A percentile compares a stretch with the other conserved stretches of the same genome.
Evolutionary conservation across 2,113 vertebrate species (phyloP).

Genomic region (Epinephelus fuscoguttatus): DNA sequence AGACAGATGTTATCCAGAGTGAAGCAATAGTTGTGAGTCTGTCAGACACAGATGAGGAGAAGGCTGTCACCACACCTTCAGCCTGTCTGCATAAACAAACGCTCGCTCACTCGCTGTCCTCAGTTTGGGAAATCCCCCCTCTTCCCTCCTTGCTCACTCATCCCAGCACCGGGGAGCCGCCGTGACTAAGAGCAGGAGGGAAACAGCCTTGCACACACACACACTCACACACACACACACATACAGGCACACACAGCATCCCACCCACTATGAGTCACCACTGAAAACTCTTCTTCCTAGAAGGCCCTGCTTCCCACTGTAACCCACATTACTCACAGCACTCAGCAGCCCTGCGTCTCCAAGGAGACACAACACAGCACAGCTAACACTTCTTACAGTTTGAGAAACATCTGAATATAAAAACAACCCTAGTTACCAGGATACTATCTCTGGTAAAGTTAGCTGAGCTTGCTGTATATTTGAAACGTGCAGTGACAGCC

Average conservation of each 20-base stretch:
- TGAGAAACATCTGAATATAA: conserved; percentile 8
- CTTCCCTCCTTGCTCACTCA: background rate
- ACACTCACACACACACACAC: conserved; percentile 11
- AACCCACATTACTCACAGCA: conserved; percentile 48
- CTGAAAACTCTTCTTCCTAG: conserved; percentile 39
- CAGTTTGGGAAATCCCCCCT: conserved; percentile 48
- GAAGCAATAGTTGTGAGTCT: background rate
- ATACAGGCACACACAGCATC: conserved; percentile 7
- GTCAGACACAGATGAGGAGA: background rate
- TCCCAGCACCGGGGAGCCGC: conserved; percentile 27
- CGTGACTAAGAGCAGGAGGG: conserved; percentile 40
- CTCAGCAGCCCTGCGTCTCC: conserved; percentile 41
- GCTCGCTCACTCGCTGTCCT: background rate
- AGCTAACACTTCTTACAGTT: conserved; percentile 8
- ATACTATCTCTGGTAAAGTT: background rate
- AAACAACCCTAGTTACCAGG: conserved; percentile 27
- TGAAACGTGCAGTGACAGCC: background rate
- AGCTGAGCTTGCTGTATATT: background rate
- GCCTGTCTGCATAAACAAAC: conserved; percentile 10
- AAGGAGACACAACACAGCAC: conserved; percentile 58
- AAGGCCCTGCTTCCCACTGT: conserved; percentile 8
- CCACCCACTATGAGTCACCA: conserved; percentile 66
- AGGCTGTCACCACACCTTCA: conserved; percentile 20
- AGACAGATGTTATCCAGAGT: background rate
- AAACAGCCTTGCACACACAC: too few relatives aligned